phyloP scores from a whole-genome alignment of 2,797 vertebrate genomes.

The Fratercula arctica region DNA sequence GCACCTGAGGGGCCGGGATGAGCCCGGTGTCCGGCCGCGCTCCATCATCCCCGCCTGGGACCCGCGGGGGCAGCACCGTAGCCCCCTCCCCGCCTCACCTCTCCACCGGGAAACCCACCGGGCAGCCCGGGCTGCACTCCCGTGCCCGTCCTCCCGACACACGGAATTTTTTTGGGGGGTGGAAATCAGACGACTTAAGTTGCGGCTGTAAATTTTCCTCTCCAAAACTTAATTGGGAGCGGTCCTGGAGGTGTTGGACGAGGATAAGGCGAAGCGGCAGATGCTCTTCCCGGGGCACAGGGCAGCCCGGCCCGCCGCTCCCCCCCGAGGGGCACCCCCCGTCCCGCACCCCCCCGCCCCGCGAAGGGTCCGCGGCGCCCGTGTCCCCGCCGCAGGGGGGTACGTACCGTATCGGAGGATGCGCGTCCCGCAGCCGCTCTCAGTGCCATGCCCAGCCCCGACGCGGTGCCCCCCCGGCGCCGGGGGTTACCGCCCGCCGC shows the following conservation, averaged over 20 bases:
- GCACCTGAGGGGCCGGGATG: not conserved
- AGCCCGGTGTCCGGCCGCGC: not conserved
- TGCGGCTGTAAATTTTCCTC: not conserved
- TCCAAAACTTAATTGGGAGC: not conserved
- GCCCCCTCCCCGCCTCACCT: not conserved
- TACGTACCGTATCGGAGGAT: slow-evolving; percentile 28
- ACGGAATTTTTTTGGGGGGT: fast-evolving
- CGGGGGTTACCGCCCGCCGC: not conserved
- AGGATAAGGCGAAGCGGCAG: not conserved
- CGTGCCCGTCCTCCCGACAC: not conserved
- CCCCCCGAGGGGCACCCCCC: not conserved
- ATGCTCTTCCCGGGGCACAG: not conserved
- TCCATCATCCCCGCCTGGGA: not conserved
- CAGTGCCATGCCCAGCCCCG: slow-evolving; percentile 19
- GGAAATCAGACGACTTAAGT: not conserved
- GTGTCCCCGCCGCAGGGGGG: not conserved
- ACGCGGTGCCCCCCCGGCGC: not conserved
- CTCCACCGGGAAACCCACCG: not conserved
- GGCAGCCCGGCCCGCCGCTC: not conserved
- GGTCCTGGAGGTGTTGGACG: not conserved
- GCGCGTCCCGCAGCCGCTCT: not conserved
- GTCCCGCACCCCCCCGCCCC: not conserved
- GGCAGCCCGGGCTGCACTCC: not conserved
- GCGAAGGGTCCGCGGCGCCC: not conserved
- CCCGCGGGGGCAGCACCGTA: not conserved